Conservation (phyloP, 2,888 invertebrate genomes). For the Trachelus iudaicus region DNA sequence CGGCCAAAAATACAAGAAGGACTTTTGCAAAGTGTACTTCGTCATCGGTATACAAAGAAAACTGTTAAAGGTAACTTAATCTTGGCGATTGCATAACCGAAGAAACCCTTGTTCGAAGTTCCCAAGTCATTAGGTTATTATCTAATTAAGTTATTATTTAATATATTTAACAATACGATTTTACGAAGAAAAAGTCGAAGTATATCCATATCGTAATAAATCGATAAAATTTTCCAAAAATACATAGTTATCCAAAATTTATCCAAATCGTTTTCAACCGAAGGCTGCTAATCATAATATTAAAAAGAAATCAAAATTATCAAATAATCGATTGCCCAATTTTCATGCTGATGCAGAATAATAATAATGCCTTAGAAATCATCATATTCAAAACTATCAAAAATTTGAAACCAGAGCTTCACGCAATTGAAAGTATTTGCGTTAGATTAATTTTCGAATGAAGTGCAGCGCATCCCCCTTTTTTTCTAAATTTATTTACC, state of each 20-base stretch:
- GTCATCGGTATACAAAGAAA: not conserved
- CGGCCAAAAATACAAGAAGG: not conserved
- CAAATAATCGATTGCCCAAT: not conserved
- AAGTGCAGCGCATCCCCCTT: too few relatives aligned
- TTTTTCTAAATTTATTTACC: too few relatives aligned
- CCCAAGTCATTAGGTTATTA: not conserved
- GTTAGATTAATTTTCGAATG: too few relatives aligned
- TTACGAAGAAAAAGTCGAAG: not conserved
- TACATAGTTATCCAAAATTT: not conserved
- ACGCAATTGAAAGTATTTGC: not conserved
- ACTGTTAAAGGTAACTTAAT: not conserved
- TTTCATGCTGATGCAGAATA: not conserved
- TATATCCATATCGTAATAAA: not conserved
- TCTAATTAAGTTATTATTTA: not conserved
- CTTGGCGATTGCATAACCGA: not conserved
- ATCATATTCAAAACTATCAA: not conserved
- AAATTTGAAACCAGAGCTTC: not conserved
- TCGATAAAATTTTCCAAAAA: not conserved
- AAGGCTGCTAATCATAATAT: not conserved
- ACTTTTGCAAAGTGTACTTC: not conserved
- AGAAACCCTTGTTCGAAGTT: not conserved
- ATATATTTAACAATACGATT: not conserved
- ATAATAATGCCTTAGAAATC: not conserved
- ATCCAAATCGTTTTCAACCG: not conserved
- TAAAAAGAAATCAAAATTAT: too few relatives aligned